Conservation (phyloP, 2,113 vertebrate species). For the Perca schrenkii region DNA sequence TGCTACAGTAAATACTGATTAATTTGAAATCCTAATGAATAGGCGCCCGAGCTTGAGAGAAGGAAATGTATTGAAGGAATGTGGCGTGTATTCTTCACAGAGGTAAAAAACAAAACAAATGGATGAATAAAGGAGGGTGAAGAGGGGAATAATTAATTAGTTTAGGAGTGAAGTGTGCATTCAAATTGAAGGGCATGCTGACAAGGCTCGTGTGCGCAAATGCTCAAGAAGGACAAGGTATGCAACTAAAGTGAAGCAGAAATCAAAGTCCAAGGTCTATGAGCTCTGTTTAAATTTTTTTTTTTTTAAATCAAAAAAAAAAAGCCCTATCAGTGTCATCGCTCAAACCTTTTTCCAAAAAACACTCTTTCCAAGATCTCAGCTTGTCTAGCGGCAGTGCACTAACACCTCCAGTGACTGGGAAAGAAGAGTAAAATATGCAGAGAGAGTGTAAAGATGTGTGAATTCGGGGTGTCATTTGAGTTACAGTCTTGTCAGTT, state of each 20-base stretch:
- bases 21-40: conserved; percentile 83
- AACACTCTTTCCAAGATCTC: conserved; percentile 25
- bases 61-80: conserved; percentile 79
- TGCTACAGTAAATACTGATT: conserved; percentile 81
- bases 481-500: conserved; percentile 36
- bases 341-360: conserved; percentile 28
- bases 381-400: conserved; percentile 25
- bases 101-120: conserved; percentile 76
- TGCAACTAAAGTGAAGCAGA: conserved; percentile 69
- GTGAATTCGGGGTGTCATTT: conserved; percentile 42
- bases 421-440: conserved; percentile 30
- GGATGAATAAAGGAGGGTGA: conserved; percentile 76
- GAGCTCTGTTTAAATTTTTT: conserved; percentile 39
- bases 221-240: conserved; percentile 64
- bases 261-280: conserved; percentile 71
- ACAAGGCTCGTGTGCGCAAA: conserved; percentile 56
- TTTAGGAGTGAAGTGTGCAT: conserved; percentile 79
- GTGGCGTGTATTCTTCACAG: conserved; percentile 68
- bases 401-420: conserved; percentile 24
- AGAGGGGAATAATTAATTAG: conserved; percentile 80
- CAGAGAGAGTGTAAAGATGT: conserved; percentile 37
- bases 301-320: too few relatives aligned
- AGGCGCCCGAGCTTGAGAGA: conserved; percentile 64
- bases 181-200: conserved; percentile 70
- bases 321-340: conserved; percentile 38